Evolutionary conservation across 2,113 vertebrate species (phyloP).

Genomic region (Globicephala melas): DNA sequence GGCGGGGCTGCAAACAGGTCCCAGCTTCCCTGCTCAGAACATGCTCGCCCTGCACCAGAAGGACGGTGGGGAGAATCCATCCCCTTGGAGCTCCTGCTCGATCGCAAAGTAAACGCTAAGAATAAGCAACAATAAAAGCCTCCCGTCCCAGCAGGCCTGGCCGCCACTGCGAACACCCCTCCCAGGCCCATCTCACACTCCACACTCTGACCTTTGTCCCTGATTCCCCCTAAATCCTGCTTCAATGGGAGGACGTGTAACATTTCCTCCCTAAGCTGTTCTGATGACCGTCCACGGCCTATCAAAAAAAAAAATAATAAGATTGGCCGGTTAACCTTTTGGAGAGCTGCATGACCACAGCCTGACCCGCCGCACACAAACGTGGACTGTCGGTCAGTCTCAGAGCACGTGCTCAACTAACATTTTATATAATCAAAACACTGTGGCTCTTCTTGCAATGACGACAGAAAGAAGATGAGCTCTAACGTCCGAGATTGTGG

Average conservation of each 20-base stretch:
- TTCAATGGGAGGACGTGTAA: rapidly evolving
- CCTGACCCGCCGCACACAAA: rapidly evolving
- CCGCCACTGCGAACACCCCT: rapidly evolving
- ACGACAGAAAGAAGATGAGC: too few relatives aligned
- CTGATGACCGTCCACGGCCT: background rate
- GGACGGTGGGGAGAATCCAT: rapidly evolving
- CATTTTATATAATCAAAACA: background rate
- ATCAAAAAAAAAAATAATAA: too few relatives aligned
- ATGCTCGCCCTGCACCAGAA: rapidly evolving
- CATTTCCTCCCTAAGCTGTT: background rate
- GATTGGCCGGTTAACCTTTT: background rate
- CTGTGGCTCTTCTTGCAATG: background rate
- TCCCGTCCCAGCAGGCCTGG: background rate
- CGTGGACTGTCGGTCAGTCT: rapidly evolving
- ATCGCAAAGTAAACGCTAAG: background rate
- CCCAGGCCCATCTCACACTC: background rate
- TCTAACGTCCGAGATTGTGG: rapidly evolving
- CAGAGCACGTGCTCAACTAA: background rate
- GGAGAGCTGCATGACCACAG: rapidly evolving
- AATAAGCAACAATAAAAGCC: background rate
- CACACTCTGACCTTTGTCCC: background rate
- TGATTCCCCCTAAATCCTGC: background rate
- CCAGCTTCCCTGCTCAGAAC: background rate
- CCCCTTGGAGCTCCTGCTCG: rapidly evolving
- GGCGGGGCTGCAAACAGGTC: rapidly evolving